Evolutionary conservation across 2,797 vertebrate genomes (phyloP).

Genomic region (Argentina silus): DNA sequence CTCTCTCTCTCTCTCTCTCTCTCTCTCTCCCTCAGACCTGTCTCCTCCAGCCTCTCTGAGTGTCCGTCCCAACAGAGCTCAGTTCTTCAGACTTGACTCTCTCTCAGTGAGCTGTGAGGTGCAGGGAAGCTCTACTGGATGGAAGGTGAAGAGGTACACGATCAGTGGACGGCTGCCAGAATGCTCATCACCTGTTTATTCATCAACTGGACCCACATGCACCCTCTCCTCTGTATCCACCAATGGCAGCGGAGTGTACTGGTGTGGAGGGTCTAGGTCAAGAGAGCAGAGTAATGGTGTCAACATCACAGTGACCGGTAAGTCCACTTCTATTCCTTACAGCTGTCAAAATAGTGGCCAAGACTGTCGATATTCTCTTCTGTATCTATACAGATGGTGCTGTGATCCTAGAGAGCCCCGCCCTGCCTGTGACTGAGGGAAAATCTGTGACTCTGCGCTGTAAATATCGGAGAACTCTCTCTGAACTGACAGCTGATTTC

Average conservation of each 20-base stretch:
- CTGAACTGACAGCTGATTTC: slow-evolving; percentile 33
- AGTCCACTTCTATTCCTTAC: background rate
- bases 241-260: background rate
- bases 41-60: slow-evolving; percentile 14
- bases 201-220: background rate
- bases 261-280: background rate
- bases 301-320: background rate
- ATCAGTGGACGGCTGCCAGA: background rate
- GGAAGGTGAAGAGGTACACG: background rate
- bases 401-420: slow-evolving; percentile 34
- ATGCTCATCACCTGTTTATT: background rate
- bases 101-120: background rate
- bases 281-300: background rate
- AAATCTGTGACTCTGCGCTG: slow-evolving; percentile 49
- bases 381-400: too few species aligned
- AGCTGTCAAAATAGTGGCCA: too few species aligned
- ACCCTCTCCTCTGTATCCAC: background rate
- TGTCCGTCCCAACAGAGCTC: slow-evolving; percentile 23
- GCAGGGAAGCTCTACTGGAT: background rate
- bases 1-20: background rate
- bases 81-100: slow-evolving; percentile 5
- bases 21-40: too few species aligned
- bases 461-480: accelerated
- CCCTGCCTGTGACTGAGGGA: slow-evolving; percentile 42
- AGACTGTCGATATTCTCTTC: background rate